phyloP scores from a whole-genome alignment of 2,797 vertebrate genomes.

The Leucoraja ocellata region DNA sequence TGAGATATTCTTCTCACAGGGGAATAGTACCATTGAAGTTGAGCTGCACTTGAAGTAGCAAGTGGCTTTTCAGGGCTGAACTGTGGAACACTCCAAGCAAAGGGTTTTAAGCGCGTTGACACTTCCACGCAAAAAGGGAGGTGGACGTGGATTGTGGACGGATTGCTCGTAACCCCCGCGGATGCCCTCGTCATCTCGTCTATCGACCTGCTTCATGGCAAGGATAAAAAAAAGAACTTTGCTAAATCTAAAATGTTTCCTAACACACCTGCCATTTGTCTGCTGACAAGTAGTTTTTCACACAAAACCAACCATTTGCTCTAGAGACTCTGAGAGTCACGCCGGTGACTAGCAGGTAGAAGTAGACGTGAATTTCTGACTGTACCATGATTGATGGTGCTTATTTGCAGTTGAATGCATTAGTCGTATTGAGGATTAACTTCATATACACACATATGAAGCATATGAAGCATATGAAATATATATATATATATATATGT shows the following conservation, averaged over 20 bases:
- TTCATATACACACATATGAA: neutral
- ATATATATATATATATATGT: neutral
- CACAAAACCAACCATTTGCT: constrained; percentile 53
- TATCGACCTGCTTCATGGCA: neutral
- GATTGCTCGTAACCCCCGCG: neutral
- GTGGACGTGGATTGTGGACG: neutral
- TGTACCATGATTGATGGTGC: constrained; percentile 74
- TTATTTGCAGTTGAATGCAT: constrained; percentile 66
- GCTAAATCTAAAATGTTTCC: constrained; percentile 35
- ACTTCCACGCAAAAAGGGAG: neutral
- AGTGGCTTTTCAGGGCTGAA: constrained; percentile 30
- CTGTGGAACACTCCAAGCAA: neutral
- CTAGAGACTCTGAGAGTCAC: constrained; percentile 63
- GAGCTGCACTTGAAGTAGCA: constrained; percentile 24
- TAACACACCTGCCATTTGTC: constrained; percentile 37
- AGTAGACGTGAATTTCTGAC: constrained; percentile 72
- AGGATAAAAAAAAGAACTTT: constrained; percentile 21
- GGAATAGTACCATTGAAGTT: constrained; percentile 38
- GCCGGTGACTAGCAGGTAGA: constrained; percentile 73
- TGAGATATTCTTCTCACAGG: constrained; percentile 37
- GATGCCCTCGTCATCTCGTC: neutral
- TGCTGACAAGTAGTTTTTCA: constrained; percentile 39
- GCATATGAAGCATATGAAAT: neutral
- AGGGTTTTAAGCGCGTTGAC: neutral
- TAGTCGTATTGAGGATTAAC: constrained; percentile 17